These are phyloP conservation scores for Anableps anableps DNA, from an alignment of 2,797 vertebrate species.

Conservation along the genomic window DNA sequence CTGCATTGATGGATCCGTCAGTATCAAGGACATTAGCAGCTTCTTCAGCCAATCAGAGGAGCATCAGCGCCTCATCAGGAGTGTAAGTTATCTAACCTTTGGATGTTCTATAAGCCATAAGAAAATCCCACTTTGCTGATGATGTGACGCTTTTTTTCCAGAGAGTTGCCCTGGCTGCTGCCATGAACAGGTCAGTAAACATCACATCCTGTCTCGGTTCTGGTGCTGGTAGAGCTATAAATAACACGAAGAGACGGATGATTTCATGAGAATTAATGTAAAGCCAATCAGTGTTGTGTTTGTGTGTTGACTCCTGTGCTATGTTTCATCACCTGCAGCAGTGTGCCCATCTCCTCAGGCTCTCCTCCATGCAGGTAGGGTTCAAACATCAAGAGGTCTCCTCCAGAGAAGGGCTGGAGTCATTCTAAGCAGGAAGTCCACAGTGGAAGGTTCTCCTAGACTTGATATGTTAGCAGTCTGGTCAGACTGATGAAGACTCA, in stretches of 20 bases:
- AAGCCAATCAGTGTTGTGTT: conserved; percentile 8
- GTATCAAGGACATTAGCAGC: conserved; percentile 84
- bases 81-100: conserved; percentile 73
- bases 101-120: background rate
- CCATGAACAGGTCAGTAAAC: conserved; percentile 67
- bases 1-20: conserved; percentile 85
- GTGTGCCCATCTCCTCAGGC: conserved; percentile 71
- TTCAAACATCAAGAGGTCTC: conserved; percentile 3
- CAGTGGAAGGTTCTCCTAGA: no score
- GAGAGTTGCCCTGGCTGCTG: conserved; percentile 58
- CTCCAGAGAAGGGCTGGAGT: conserved; percentile 16
- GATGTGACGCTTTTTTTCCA: conserved; percentile 58
- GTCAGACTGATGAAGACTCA: background rate
- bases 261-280: background rate
- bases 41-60: conserved; percentile 93
- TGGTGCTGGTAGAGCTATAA: background rate
- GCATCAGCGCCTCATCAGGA: conserved; percentile 83
- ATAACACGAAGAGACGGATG: background rate
- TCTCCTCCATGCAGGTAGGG: conserved; percentile 84
- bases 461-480: no score
- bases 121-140: background rate
- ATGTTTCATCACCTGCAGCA: conserved; percentile 69
- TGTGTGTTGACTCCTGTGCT: conserved; percentile 58
- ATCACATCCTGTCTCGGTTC: background rate
- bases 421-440: background rate